Evolutionary conservation across 1,140 invertebrate species (phyloP).

Genomic region (Semibalanus balanoides): DNA sequence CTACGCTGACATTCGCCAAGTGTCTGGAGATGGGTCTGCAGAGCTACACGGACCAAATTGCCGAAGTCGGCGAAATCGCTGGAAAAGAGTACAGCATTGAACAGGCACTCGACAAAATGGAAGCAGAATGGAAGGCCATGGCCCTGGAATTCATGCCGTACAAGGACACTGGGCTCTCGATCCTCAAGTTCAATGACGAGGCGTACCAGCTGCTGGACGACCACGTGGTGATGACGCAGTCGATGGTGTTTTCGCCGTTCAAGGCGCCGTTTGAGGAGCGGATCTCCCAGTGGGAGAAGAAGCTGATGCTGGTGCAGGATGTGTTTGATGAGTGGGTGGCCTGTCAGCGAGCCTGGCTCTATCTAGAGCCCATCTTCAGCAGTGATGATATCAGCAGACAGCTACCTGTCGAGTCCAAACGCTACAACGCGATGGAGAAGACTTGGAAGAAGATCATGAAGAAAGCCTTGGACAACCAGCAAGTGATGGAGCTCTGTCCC

Average conservation of each 20-base stretch:
- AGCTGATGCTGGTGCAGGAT: slow-evolving; percentile 46
- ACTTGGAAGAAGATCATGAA: slow-evolving; percentile 94
- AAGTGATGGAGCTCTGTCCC: slow-evolving; percentile 32
- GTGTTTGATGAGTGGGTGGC: slow-evolving; percentile 92
- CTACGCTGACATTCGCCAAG: slow-evolving; percentile 54
- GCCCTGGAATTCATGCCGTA: slow-evolving; percentile 56
- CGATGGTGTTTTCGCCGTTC: slow-evolving; percentile 92
- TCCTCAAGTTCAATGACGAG: slow-evolving; percentile 80
- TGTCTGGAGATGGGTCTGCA: slow-evolving; percentile 75
- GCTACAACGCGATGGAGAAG: slow-evolving; percentile 57
- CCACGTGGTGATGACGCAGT: slow-evolving; percentile 92
- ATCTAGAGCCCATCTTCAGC: slow-evolving; percentile 92
- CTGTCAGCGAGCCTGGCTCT: slow-evolving; percentile 92
- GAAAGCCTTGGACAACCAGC: slow-evolving; percentile 49
- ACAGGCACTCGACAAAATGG: slow-evolving; percentile 75
- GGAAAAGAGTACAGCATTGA: slow-evolving; percentile 79
- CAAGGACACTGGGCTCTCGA: slow-evolving; percentile 80
- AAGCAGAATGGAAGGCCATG: slow-evolving; percentile 77
- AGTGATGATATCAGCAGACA: slow-evolving; percentile 88
- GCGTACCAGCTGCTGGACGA: slow-evolving; percentile 89
- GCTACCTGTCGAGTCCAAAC: slow-evolving; percentile 82
- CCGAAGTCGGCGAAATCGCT: slow-evolving; percentile 72
- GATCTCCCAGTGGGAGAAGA: slow-evolving; percentile 50
- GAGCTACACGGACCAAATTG: slow-evolving; percentile 54
- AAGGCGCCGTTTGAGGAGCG: slow-evolving; percentile 78